Evolutionary conservation across 2,888 invertebrate species (phyloP), one percentile per base, ranked within the genome.

Genomic region (Standfussiana lucernea): DNA sequence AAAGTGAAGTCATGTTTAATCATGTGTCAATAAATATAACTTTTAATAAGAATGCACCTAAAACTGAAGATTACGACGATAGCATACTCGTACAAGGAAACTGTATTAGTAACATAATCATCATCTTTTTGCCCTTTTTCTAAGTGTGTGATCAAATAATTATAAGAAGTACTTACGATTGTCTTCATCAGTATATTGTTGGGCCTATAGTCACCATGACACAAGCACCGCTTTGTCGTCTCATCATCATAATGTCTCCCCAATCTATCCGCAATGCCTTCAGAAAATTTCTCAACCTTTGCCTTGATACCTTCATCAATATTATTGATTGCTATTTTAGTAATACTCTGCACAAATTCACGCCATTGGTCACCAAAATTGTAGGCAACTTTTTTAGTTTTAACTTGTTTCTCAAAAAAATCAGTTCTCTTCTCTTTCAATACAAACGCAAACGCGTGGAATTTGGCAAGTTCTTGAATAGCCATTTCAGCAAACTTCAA

Each of bases 121-220:
- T 32, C 18, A 59, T 32, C 8, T 18, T 59, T 18, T 8, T 59
- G 59, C 18, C 59, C 2, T 32, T 32, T 56, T 18, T 59, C 2
- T 10, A 61, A 21, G 32, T 35, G 0, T 21, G 5, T 61, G 21
- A n/a, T n/a, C 35, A 37, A 0, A 8, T n/a, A 15, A n/a, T 40
- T 59, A 59, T 8, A 59, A 18, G 37, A 40, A 40, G 10, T 40
- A 92, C 93, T 92, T 89, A 95, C 95, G 32, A 56, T 71, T 82
- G 92, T 89, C 84, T 92, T 93, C 18, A 86, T 69, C 87, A 95
- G 80, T 35, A 95, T 89, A 86, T 95, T 95, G 72, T 92, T 93
- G n/a, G 91, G 88, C 78, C 92, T 93, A 73, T 91, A 95, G 86
- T 95, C 95, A 1, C 95, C 95, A 80, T 95, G 95, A 65, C 93